Evolutionary conservation across 2,888 invertebrate genomes (phyloP), one percentile per base, ranked within the genome.

Genomic region (Agonum fuliginosum): DNA sequence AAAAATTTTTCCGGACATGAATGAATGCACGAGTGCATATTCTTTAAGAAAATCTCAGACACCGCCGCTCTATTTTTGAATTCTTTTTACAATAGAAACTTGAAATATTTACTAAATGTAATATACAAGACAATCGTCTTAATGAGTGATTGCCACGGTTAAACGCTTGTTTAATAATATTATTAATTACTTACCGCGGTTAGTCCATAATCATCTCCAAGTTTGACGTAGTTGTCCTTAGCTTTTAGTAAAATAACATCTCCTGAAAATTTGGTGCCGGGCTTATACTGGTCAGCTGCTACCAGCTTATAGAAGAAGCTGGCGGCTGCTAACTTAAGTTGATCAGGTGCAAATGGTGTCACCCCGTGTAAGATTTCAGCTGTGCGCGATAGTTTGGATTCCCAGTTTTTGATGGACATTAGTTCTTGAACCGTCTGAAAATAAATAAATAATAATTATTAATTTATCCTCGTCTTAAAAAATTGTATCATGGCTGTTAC

Each of bases 151-250:
- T n/a, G n/a, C n/a, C n/a, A n/a, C n/a, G n/a, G n/a, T n/a, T n/a
- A n/a, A n/a, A n/a, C n/a, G n/a, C n/a, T n/a, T n/a, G n/a, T n/a
- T n/a, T n/a, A n/a, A n/a, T n/a, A n/a, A n/a, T n/a, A n/a, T n/a
- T n/a, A n/a, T n/a, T n/a, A n/a, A n/a, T n/a, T 75, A 86, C 89
- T 89, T 89, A 97, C 97, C 88, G 93, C 91, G 83, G 92, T 91
- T 81, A 99, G 90, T 78, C 96, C 97, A 87, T 98, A 99, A 88
- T 98, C 97, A 81, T 93, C 91, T 80, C 93, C 94, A 80, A 97
- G 88, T 83, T 93, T 90, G 80, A 94, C 93, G 85, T 93, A 95
- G 87, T 95, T 96, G 85, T 97, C 95, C 83, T 92, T 92, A 78
- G 98, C 97, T 84, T 94, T 93, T 83, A 98, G 91, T 80, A 99